Base-by-base conservation (phyloP, 1,140 invertebrate genomes). In the Drosophila nigrodunni region DNA sequence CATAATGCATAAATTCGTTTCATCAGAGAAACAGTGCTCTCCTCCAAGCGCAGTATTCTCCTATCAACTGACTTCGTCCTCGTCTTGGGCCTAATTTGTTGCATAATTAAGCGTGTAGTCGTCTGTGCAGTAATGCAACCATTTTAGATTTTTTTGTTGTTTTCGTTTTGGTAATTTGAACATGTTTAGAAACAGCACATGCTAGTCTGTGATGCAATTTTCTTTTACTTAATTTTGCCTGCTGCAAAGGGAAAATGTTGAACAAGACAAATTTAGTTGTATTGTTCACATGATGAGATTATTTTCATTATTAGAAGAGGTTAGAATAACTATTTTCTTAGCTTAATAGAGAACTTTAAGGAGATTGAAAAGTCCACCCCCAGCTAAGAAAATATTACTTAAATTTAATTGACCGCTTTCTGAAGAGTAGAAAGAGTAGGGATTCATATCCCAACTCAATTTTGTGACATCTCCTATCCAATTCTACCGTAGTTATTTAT, bases 1-100 rank as follows among this genome's bases (percentile, higher is more conserved):
- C 85, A 89, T 89, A 74, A 89, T 89, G 86, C 85, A 89, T 81
- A 85, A 81, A 81, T 88, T 78, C 75, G 81, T 90, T 90, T 89
- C 80, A 85, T 89, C 86, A 80, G 77, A 18, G 68, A 61, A 59
- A 35, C 47, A 25, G 62, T 21, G 15, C 2, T 7, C 44, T 47
- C 15, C 15, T 8, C 34, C 50, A 54, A 13, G 35, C 25, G 30
- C 35, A n/a, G 50, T 15, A 7, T 21, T 47, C 44, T 9, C 44
- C 6, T 15, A 18, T 47, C 46, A 8, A 7, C 8, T 10, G 34
- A 21, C 44, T 18, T 43, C 37, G 55, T 18, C n/a, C 47, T 11
- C 77, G 54, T 74, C 85, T 74, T 58, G 82, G 78, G 86, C 81
- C 86, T 90, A 89, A 90, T 89, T 88, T 88, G 85, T 79, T 89